Evolutionary conservation across 1,140 invertebrate species (phyloP).

Genomic region (Glossosoma conforme): DNA sequence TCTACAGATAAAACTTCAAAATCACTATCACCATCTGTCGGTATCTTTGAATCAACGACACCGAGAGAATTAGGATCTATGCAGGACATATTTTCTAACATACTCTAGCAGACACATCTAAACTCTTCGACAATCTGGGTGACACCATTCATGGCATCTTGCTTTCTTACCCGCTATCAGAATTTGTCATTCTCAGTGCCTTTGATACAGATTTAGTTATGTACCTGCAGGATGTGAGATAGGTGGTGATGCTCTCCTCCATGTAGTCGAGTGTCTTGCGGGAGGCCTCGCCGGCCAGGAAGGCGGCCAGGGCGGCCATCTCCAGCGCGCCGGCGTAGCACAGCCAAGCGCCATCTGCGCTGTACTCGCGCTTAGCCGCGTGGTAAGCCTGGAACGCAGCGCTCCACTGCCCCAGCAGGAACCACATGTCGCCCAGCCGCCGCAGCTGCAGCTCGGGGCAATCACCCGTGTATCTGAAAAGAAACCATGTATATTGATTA

Average conservation of each 20-base stretch:
- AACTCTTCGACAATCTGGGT: too few species aligned
- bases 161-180: too few species aligned
- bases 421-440: slow-evolving; percentile 90
- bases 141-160: too few species aligned
- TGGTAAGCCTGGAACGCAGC: slow-evolving; percentile 91
- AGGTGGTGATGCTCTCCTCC: slow-evolving; percentile 88
- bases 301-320: slow-evolving; percentile 90
- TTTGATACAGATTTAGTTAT: too few species aligned
- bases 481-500: too few species aligned
- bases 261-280: slow-evolving; percentile 83
- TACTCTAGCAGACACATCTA: too few species aligned
- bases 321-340: slow-evolving; percentile 94
- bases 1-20: too few species aligned
- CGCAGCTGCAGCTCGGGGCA: slow-evolving; percentile 90
- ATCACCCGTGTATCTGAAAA: slow-evolving; percentile 75
- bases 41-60: too few species aligned
- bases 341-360: slow-evolving; percentile 93
- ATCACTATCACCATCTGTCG: too few species aligned
- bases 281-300: slow-evolving; percentile 77
- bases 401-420: slow-evolving; percentile 93
- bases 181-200: too few species aligned
- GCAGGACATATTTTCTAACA: neutral
- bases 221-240: slow-evolving; percentile 83
- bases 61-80: too few species aligned
- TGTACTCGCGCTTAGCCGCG: slow-evolving; percentile 92